These are phyloP conservation scores for Rhynchomys soricoides DNA, from an alignment of 2,113 vertebrate species.

Conservation along the genomic window DNA sequence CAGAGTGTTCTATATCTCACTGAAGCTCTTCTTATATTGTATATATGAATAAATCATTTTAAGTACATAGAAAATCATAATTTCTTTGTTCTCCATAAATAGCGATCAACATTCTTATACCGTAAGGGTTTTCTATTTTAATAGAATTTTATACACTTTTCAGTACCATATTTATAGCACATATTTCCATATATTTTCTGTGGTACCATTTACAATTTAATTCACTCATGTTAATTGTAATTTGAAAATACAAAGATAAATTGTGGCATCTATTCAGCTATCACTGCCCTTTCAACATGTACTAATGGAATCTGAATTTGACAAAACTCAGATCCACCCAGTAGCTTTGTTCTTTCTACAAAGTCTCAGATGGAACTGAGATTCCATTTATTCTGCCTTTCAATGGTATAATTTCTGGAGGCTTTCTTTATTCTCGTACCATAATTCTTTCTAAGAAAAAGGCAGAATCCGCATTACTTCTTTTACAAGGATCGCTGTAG, in stretches of 20 bases:
- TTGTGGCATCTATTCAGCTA: neutral
- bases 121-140: neutral
- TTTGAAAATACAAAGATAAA: conserved; percentile 39
- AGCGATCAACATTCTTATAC: neutral
- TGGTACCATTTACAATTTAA: neutral
- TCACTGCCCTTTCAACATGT: neutral
- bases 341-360: neutral
- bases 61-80: neutral
- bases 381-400: conserved; percentile 60
- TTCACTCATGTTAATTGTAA: neutral
- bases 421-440: conserved; percentile 60
- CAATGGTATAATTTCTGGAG: conserved; percentile 56
- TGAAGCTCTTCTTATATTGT: neutral
- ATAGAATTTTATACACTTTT: conserved; percentile 4
- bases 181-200: neutral
- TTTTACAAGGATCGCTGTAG: conserved; percentile 49
- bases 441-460: conserved; percentile 65
- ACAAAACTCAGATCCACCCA: neutral
- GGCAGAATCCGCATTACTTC: conserved; percentile 41
- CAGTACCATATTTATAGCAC: conserved; percentile 14
- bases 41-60: neutral
- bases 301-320: conserved; percentile 23
- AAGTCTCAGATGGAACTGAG: conserved; percentile 49
- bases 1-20: neutral
- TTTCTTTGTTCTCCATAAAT: neutral